A percentile compares a stretch with the other conserved stretches of the same genome.
These are phyloP conservation scores for Cololabis saira DNA, from an alignment of 2,113 vertebrate species.

Conservation along the genomic window DNA sequence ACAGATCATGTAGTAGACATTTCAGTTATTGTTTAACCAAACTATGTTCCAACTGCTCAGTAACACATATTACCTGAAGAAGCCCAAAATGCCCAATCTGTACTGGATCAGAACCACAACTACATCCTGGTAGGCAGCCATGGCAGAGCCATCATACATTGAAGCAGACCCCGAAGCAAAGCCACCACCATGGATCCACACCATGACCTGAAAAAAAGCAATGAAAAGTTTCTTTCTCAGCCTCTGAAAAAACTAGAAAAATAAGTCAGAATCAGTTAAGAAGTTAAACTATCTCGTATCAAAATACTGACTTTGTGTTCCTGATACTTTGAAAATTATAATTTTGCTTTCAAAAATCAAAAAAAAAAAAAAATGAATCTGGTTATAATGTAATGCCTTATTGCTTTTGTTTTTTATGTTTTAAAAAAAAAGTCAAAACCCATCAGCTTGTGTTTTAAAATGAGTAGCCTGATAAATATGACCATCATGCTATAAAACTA, in stretches of 20 bases:
- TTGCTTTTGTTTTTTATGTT: too few relatives aligned
- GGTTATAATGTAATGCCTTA: too few relatives aligned
- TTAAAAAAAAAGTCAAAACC: too few relatives aligned
- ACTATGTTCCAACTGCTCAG: neutral
- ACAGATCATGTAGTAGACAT: neutral
- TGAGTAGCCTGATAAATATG: too few relatives aligned
- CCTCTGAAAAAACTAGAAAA: too few relatives aligned
- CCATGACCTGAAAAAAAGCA: conserved; percentile 83
- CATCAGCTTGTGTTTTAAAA: too few relatives aligned
- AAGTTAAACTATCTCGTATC: too few relatives aligned
- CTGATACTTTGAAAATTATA: too few relatives aligned
- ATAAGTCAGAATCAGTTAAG: too few relatives aligned
- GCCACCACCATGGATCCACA: conserved; percentile 89
- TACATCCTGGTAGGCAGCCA: conserved; percentile 85
- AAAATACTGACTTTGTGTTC: too few relatives aligned
- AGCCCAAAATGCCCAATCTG: conserved; percentile 85
- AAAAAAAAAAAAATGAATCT: neutral
- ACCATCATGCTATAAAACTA: too few relatives aligned
- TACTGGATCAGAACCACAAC: conserved; percentile 89
- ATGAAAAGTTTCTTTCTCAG: too few relatives aligned
- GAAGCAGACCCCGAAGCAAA: conserved; percentile 73
- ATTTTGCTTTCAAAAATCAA: neutral
- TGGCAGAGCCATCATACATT: conserved; percentile 80
- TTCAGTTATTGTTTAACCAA: neutral
- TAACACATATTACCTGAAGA: conserved; percentile 81